These are phyloP conservation scores for Halocynthia roretzi DNA, from an alignment of 23 tunicate species.

Conservation along the genomic window DNA sequence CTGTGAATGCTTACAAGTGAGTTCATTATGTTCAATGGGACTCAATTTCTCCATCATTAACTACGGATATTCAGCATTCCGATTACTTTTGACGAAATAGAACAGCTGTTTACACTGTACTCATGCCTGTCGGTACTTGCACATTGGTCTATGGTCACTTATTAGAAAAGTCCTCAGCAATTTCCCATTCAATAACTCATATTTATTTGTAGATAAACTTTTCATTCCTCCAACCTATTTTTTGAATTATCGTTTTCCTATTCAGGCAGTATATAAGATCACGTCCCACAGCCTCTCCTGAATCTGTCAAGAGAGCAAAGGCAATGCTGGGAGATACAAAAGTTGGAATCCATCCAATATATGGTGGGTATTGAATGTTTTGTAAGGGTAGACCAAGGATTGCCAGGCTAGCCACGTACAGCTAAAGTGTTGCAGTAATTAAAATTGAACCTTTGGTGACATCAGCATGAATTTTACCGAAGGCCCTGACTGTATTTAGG, in stretches of 20 bases:
- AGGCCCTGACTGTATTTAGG: background rate
- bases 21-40: background rate
- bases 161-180: too few relatives aligned
- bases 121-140: too few relatives aligned
- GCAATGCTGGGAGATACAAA: slow-evolving; percentile 37
- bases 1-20: slow-evolving; percentile 83
- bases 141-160: too few relatives aligned
- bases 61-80: too few relatives aligned
- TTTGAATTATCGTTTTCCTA: background rate
- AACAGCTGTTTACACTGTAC: too few relatives aligned
- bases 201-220: too few relatives aligned
- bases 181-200: too few relatives aligned
- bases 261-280: slow-evolving; percentile 78
- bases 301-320: slow-evolving; percentile 71
- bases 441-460: background rate
- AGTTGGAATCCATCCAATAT: slow-evolving; percentile 75
- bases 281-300: slow-evolving; percentile 71
- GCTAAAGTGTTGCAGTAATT: background rate
- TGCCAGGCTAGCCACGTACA: background rate
- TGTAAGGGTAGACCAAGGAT: background rate
- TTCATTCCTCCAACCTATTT: too few relatives aligned
- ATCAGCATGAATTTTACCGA: background rate
- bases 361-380: slow-evolving; percentile 29
- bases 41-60: too few relatives aligned
- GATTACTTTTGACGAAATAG: too few relatives aligned